A percentile compares a stretch with the other conserved stretches of the same genome.
These are phyloP conservation scores for Xanthorhoe designata DNA, from an alignment of 2,888 invertebrate species.

Conservation along the genomic window DNA sequence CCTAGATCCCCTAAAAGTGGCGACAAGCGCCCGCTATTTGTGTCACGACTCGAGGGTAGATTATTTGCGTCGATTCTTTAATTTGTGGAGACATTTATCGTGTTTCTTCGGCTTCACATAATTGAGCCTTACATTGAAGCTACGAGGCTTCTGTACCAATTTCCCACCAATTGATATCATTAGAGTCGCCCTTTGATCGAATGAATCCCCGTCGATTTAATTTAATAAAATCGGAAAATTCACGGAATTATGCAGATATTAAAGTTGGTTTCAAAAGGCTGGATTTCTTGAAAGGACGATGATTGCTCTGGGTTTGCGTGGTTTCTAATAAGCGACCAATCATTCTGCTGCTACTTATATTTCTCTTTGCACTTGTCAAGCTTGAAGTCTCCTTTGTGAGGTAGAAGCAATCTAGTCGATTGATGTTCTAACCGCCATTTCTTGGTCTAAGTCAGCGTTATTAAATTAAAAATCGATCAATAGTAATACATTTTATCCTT, in stretches of 20 bases:
- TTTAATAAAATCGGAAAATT: slow-evolving; percentile 67
- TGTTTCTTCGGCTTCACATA: slow-evolving; percentile 76
- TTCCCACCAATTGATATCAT: slow-evolving; percentile 73
- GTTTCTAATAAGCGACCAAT: slow-evolving; percentile 39
- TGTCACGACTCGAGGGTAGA: slow-evolving; percentile 54
- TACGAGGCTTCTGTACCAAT: slow-evolving; percentile 65
- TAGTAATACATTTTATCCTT: too few relatives aligned
- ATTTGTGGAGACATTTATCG: slow-evolving; percentile 78
- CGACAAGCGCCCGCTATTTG: slow-evolving; percentile 48
- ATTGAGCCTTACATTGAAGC: slow-evolving; percentile 66
- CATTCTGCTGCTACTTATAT: slow-evolving; percentile 28
- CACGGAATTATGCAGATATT: slow-evolving; percentile 45
- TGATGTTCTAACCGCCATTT: neutral
- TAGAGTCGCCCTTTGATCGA: slow-evolving; percentile 71
- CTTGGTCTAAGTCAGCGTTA: too few relatives aligned
- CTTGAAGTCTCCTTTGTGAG: slow-evolving; percentile 5
- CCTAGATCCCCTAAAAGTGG: slow-evolving; percentile 27
- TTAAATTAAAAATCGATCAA: too few relatives aligned
- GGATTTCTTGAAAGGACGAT: slow-evolving; percentile 30
- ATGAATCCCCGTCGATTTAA: slow-evolving; percentile 66
- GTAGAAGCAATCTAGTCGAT: neutral
- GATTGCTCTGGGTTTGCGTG: slow-evolving; percentile 35
- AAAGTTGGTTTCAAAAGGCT: slow-evolving; percentile 42
- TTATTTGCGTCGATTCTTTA: slow-evolving; percentile 76
- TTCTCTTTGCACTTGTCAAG: slow-evolving; percentile 34